Conservation (phyloP, 92 coral and sea anemone genomes). For the Zoanthus solanderi region DNA sequence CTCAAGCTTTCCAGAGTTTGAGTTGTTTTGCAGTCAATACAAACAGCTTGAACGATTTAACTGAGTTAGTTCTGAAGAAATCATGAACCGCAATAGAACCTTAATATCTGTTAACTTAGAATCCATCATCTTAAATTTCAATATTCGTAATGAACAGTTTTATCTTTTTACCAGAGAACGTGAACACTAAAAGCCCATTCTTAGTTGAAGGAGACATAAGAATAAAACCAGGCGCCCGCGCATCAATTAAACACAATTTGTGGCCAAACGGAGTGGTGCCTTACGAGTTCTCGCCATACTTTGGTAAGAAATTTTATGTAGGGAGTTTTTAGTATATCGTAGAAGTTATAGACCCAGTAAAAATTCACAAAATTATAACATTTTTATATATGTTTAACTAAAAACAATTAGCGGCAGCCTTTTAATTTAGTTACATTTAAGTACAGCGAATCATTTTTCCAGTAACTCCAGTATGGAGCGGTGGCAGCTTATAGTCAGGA, state of each 20-base stretch:
- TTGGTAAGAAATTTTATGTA: neutral
- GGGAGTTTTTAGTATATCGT: neutral
- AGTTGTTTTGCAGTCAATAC: too few species aligned
- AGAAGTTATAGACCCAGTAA: neutral
- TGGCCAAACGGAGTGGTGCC: neutral
- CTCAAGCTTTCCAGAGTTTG: too few species aligned
- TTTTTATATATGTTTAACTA: neutral
- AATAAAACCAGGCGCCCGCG: neutral
- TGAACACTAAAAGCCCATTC: neutral
- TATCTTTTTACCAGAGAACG: neutral
- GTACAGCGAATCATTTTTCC: too few species aligned
- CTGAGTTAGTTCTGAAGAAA: too few species aligned
- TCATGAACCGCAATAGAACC: too few species aligned
- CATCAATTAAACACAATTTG: neutral
- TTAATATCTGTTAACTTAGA: too few species aligned
- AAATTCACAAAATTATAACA: neutral
- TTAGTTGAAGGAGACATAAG: neutral
- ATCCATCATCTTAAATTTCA: too few species aligned
- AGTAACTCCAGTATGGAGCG: too few species aligned
- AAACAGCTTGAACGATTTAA: too few species aligned
- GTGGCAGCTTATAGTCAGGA: too few species aligned
- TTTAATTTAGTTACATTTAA: too few species aligned
- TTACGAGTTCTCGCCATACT: neutral
- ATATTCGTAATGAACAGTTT: neutral
- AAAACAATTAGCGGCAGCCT: too few species aligned